Base-by-base conservation (phyloP, 2,888 invertebrate species). In the Microctonus brassicae region DNA sequence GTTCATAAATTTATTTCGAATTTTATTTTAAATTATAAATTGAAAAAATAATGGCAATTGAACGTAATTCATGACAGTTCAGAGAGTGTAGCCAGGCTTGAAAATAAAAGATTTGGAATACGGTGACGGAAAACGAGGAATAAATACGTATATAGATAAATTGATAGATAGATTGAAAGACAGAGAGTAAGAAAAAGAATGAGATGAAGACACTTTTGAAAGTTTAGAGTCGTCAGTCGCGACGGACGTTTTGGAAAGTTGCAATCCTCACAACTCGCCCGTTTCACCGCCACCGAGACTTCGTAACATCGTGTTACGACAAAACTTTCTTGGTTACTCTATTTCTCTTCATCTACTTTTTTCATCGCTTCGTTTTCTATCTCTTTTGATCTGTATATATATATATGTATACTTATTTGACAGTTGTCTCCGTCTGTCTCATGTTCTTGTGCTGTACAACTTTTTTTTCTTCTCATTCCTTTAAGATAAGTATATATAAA, bases 241-340 rank as follows among this genome's bases (percentile, higher is more conserved):
- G 60, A 60, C 34, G 34, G 60, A 60, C 60, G 34, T 60, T 60
- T 60, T 36, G 34, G 22, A 60, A 60, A 60, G 60, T 60, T 60
- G 17, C 33, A 60, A 60, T 34, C 34, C 60, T 60, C 60, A 60
- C 60, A 60, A 60, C 34, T 60, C 47, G 47, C 47, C 47, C 34
- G 34, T 33, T 60, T 68, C 67, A 33, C 69, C 52, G 36, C 53
- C 69, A 20, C 47, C 17, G 47, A 47, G 62, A 69, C 69, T 69
- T 61, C 61, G 20, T 53, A 69, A 69, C 69, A 69, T 61, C 69
- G 52, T 69, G 69, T 69, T 69, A 60, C 69, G 62, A 61, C 36
- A 61, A 62, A 69, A 69, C 61, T 69, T 69, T 69, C 52, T 61
- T 53, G 53, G 69, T 60, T 60, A 13, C 26, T 39, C 3, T 20